phyloP scores from a whole-genome alignment of 2,888 invertebrate species.

The Silvanus unidentatus region DNA sequence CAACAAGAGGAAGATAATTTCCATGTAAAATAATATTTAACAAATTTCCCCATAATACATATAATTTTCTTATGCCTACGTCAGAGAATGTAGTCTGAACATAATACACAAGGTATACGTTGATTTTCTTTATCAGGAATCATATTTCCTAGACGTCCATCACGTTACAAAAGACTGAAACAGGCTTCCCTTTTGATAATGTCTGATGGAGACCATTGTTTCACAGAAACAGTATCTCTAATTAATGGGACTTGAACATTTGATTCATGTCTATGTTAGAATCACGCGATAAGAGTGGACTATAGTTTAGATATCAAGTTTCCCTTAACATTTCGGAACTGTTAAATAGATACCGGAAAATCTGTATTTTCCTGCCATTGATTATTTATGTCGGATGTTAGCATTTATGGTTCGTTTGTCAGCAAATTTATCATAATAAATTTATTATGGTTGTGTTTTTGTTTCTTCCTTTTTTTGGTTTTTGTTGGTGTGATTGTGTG shows the following conservation, averaged over 20 bases:
- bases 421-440: too few species aligned
- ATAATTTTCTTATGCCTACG: too few species aligned
- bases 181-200: constrained; percentile 2
- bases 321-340: constrained; percentile 3
- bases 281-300: constrained; percentile 20
- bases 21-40: too few species aligned
- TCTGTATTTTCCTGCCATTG: neutral
- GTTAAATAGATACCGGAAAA: constrained; percentile 1
- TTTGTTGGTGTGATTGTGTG: too few species aligned
- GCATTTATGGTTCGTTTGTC: too few species aligned
- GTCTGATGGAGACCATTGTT: constrained; percentile 23
- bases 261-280: constrained; percentile 23
- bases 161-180: neutral
- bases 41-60: too few species aligned
- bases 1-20: too few species aligned
- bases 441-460: too few species aligned
- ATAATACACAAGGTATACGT: too few species aligned
- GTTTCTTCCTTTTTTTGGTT: too few species aligned
- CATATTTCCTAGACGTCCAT: constrained; percentile 1
- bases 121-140: neutral
- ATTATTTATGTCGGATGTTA: too few species aligned
- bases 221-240: constrained; percentile 25
- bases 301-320: constrained; percentile 3
- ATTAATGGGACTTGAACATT: constrained; percentile 25
- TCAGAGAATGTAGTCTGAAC: too few species aligned